Base-by-base conservation (phyloP, 2,797 vertebrate species). In the Gephyroberyx darwinii region DNA sequence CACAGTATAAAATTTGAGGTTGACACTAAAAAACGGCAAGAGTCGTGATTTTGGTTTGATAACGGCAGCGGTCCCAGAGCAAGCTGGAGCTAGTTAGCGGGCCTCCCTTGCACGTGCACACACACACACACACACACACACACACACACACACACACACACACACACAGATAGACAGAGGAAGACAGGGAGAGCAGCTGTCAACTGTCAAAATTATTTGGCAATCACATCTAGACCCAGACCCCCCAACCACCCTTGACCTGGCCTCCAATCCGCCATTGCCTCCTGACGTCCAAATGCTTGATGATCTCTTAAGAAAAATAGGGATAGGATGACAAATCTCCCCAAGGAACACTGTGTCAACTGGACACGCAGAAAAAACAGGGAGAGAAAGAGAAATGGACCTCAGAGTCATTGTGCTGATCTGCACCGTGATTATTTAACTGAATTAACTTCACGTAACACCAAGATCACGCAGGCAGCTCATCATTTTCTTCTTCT, bases 41-140 rank as follows among this genome's bases (percentile, higher is more conserved):
- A 72, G 80, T 75, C 72, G 85, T 84, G 55, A 89, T 90, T 90
- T 87, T 86, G 90, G 85, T 89, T 84, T 90, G 84, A 89, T 84
- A 81, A 84, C 86, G 71, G 84, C 81, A 81, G 73, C 62, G 52
- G 41, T 71, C 51, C 72, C 73, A 63, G 62, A 86, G 74, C 58
- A 61, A 64, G 75, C 75, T 85, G 79, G 85, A 89, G 84, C 85
- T 86, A 70, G 78, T 65, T 71, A 41, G 26, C 69, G 67, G 51
- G 71, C 83, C 73, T 75, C 35, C 69, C 20, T 37, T 26, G n/a
- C 45, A 26, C 26, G 37, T 3, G 26, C 47, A 51, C 33, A 52
- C 35, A 73, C 14, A 65, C 17, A 71, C 26, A 57, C 47, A 69
- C 30, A 66, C 60, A 63, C 20, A 19, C 17, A 51, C 31, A 62